A percentile compares a stretch with the other conserved stretches of the same genome.
These are phyloP conservation scores for Sipha maydis DNA, from an alignment of 2,888 invertebrate genomes.

Conservation along the genomic window DNA sequence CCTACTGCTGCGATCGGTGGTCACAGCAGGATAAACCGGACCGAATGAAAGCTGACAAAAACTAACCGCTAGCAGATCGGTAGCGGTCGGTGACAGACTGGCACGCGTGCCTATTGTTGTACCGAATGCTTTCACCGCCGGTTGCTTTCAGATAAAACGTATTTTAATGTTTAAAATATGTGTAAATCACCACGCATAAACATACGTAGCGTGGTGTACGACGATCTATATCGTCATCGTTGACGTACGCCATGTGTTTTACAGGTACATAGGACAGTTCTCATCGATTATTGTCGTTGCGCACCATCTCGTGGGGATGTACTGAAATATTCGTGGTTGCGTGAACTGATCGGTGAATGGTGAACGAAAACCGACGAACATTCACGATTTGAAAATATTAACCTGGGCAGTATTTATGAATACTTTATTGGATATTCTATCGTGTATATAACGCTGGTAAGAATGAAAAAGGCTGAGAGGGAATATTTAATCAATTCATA, in stretches of 20 bases:
- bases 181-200: no score
- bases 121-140: no score
- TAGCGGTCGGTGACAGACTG: no score
- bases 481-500: conserved; percentile 2
- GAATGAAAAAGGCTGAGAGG: neutral
- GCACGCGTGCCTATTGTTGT: no score
- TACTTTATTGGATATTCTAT: neutral
- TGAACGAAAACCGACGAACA: neutral
- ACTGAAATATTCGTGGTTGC: neutral
- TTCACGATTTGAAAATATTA: neutral
- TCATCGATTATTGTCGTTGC: neutral
- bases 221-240: no score
- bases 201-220: no score
- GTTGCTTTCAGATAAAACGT: no score
- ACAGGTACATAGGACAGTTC: neutral
- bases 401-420: neutral
- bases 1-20: neutral
- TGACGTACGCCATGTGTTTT: no score
- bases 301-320: neutral
- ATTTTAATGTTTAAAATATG: no score
- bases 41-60: neutral
- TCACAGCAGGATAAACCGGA: neutral
- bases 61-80: neutral
- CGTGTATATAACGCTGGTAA: no score
- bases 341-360: neutral